Base-by-base conservation (phyloP, 2,888 invertebrate species). In the Melinaea marsaeus region DNA sequence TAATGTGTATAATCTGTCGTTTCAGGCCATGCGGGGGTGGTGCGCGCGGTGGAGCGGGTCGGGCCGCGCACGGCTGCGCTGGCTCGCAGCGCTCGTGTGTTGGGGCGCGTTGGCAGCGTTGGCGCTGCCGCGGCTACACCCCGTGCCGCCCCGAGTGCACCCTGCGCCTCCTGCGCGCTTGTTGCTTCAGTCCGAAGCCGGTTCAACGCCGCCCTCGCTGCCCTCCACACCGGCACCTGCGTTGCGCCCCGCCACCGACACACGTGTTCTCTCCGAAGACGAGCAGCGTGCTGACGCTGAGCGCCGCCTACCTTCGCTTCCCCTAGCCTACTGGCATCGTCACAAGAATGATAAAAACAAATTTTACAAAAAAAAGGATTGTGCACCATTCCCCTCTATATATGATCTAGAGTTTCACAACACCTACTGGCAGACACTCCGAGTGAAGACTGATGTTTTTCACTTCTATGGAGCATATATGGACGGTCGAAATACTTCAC, bases 361-460 rank as follows among this genome's bases (percentile, higher is more conserved):
- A 66, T 90, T 81, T 74, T 83, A 83, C 76, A 92, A 92, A 78
- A 95, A 94, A 83, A 93, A 93, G 73, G 94, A 94, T 65, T 97
- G 97, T 86, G 95, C 96, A 64, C 94, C 95, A 71, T 96, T 96
- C 82, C 98, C 98, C 0, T 95, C 94, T 65, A 94, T 97, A 72
- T 97, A 95, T 85, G 98, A 98, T 77, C 90, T 98, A 69, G 96
- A 98, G 82, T 98, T 97, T 89, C 97, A 97, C 87, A 98, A 98
- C 81, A 93, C 96, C 61, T 97, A 97, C 84, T 98, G 98, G 98
- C 98, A 98, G 87, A 95, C 95, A 58, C 80, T 97, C 79, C 93
- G 93, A 72, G 94, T 96, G 5, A 92, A 93, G 48, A 95, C 97
- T 75, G 97, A 97, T n/a, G 96, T 96, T 2, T 97, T 97, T 79